A percentile compares a stretch with the other conserved stretches of the same genome.
Conservation (phyloP, 2,113 vertebrate species). For the Ictidomys tridecemlineatus region DNA sequence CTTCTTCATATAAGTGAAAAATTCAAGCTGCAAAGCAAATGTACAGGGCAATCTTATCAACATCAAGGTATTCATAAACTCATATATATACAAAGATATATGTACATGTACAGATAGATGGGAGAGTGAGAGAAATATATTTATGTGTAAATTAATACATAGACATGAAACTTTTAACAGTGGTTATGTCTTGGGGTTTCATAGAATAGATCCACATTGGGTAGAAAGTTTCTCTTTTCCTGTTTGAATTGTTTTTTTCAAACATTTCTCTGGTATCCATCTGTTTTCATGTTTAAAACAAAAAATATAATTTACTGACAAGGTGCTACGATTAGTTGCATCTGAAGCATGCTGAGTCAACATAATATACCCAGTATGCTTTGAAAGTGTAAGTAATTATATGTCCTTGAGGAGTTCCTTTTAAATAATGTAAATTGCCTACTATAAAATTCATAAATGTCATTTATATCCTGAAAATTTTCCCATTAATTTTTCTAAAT, state of each 20-base stretch:
- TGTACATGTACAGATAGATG: too few species aligned
- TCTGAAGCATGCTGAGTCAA: neutral
- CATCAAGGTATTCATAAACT: neutral
- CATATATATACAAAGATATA: neutral
- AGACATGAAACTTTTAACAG: neutral
- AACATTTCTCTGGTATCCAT: neutral
- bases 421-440: neutral
- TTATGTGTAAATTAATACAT: neutral
- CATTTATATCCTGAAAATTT: neutral
- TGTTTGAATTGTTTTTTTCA: neutral
- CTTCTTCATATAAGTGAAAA: neutral
- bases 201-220: neutral
- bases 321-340: neutral
- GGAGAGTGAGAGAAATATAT: neutral
- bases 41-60: neutral
- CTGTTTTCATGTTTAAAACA: neutral
- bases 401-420: neutral
- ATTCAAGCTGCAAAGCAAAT: neutral
- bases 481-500: neutral
- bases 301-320: neutral
- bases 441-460: neutral
- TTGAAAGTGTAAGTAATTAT: conserved; percentile 21
- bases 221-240: neutral
- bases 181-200: neutral
- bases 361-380: neutral